Evolutionary conservation across 2,113 vertebrate genomes (phyloP).

Genomic region (Pristiophorus japonicus): DNA sequence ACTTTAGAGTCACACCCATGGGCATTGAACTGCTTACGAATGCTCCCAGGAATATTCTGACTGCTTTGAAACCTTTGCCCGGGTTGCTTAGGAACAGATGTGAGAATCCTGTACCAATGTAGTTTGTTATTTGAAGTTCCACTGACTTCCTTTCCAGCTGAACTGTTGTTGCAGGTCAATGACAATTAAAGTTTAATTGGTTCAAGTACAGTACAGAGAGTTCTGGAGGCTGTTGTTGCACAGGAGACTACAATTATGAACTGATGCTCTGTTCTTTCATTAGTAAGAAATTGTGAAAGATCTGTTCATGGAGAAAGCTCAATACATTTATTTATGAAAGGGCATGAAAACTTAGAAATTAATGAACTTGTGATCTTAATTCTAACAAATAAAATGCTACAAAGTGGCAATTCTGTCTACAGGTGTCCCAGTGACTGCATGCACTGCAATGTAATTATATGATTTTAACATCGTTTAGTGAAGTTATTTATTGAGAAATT

Average conservation of each 20-base stretch:
- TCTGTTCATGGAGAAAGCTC: background rate
- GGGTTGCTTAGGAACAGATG: conserved; percentile 20
- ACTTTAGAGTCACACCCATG: background rate
- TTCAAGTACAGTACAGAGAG: background rate
- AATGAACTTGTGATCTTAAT: background rate
- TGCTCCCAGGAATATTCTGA: background rate
- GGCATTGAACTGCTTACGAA: background rate
- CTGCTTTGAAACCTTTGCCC: background rate
- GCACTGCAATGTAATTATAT: background rate
- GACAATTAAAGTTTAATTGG: conserved; percentile 7
- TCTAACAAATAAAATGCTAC: background rate
- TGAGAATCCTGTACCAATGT: background rate
- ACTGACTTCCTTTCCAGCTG: background rate
- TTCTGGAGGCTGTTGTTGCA: background rate
- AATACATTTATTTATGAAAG: background rate
- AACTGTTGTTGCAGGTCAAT: conserved; percentile 17
- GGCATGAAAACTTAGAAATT: background rate
- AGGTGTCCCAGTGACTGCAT: background rate
- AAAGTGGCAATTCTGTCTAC: background rate
- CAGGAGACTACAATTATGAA: background rate
- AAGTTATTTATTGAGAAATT: background rate
- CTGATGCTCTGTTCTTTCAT: background rate
- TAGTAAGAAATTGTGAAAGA: background rate
- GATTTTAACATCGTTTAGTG: background rate
- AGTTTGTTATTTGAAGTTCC: background rate